phyloP scores from a whole-genome alignment of 2,797 vertebrate species.

The Triplophysa bombifrons region DNA sequence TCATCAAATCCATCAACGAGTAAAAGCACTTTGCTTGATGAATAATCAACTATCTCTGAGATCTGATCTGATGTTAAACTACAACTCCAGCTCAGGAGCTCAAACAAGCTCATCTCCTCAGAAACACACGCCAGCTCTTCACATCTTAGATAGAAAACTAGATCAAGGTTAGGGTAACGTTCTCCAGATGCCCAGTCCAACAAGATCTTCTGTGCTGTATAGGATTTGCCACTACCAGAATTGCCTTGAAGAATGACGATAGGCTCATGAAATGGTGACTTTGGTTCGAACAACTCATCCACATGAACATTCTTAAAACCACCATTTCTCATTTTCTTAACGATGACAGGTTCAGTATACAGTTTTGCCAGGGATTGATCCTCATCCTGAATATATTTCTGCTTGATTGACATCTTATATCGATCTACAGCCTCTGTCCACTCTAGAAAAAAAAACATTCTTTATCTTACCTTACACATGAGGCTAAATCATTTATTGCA shows the following conservation, averaged over 20 bases:
- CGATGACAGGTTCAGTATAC: slow-evolving; percentile 8
- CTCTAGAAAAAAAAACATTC: neutral
- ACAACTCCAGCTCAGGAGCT: slow-evolving; percentile 16
- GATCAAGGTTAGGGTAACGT: neutral
- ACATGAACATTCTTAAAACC: neutral
- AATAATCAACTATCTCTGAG: neutral
- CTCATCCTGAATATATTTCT: neutral
- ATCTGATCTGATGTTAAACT: slow-evolving; percentile 6
- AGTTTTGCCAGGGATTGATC: neutral
- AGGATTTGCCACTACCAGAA: slow-evolving; percentile 49
- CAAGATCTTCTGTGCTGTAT: slow-evolving; percentile 31
- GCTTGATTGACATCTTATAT: neutral
- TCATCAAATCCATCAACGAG: slow-evolving; percentile 44
- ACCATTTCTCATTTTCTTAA: neutral
- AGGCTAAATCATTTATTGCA: too few species aligned
- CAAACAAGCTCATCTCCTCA: neutral
- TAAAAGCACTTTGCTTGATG: slow-evolving; percentile 13
- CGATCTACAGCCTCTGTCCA: neutral
- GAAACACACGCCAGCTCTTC: slow-evolving; percentile 27
- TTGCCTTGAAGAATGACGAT: slow-evolving; percentile 21
- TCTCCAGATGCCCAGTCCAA: slow-evolving; percentile 36
- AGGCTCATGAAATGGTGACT: neutral
- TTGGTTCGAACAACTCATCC: neutral
- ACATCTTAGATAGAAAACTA: slow-evolving; percentile 5
- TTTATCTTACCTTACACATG: neutral